Conservation (phyloP, 2,113 vertebrate species). For the Onychorhynchus coronatus region DNA sequence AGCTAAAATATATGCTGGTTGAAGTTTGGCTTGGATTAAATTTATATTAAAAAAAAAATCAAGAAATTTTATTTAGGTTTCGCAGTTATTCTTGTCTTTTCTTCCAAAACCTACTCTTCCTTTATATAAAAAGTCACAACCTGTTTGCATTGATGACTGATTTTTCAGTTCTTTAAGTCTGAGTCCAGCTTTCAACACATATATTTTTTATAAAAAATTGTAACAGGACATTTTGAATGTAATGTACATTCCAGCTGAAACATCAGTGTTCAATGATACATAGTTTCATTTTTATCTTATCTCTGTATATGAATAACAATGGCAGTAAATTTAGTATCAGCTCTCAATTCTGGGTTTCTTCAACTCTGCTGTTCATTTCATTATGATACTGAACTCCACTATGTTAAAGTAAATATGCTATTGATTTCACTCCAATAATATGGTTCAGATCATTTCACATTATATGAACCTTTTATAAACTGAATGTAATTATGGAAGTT, state of each 20-base stretch:
- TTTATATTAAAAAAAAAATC: neutral
- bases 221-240: neutral
- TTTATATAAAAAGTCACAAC: neutral
- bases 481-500: conserved; percentile 34
- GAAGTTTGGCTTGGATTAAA: neutral
- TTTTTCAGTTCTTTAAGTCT: neutral
- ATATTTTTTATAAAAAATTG: neutral
- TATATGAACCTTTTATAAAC: conserved; percentile 43
- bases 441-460: conserved; percentile 50
- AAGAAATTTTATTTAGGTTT: neutral
- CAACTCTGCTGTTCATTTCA: conserved; percentile 35
- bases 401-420: conserved; percentile 40
- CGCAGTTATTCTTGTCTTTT: neutral
- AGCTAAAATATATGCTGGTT: neutral
- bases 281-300: conserved; percentile 27
- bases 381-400: conserved; percentile 28
- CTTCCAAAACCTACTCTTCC: neutral
- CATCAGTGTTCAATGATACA: neutral
- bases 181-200: neutral
- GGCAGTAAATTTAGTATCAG: conserved; percentile 39
- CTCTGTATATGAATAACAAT: neutral
- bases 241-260: neutral
- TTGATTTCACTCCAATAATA: conserved; percentile 50
- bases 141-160: neutral
- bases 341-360: conserved; percentile 13